Conservation (phyloP, 2,113 vertebrate genomes). For the Neolamprologus variostigma region DNA sequence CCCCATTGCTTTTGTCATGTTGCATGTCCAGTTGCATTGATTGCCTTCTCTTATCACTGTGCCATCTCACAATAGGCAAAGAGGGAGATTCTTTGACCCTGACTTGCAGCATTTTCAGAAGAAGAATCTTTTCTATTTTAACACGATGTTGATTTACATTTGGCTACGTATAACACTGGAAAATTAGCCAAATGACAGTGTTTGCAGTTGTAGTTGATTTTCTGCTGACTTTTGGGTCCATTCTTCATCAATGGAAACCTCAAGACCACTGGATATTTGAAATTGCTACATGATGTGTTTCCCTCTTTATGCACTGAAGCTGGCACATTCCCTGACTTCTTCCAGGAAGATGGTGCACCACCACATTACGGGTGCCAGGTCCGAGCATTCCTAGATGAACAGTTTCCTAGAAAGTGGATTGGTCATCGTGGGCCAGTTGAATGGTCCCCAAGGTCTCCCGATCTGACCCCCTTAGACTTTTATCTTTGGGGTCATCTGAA, state of each 20-base stretch:
- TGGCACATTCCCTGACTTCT: fast-evolving
- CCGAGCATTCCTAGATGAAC: no score
- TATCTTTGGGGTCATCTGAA: no score
- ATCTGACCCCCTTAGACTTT: no score
- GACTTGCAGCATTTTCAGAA: neutral
- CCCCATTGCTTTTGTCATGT: neutral
- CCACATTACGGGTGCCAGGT: no score
- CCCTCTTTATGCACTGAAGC: fast-evolving
- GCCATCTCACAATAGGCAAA: neutral
- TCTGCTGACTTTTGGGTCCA: neutral
- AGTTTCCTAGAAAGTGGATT: no score
- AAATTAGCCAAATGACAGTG: neutral
- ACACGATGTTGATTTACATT: neutral
- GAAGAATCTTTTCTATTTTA: neutral
- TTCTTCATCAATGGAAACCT: no score
- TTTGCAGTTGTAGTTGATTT: neutral
- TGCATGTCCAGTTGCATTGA: neutral
- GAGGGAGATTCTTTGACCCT: neutral
- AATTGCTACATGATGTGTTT: no score
- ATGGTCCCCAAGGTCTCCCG: fast-evolving
- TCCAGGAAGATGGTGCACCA: no score
- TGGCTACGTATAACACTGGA: neutral
- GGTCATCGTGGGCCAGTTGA: no score
- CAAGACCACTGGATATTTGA: no score
- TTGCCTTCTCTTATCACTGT: neutral